These are phyloP conservation scores for Holacanthella duospinosa DNA, from an alignment of 2,888 invertebrate species.

Conservation along the genomic window DNA sequence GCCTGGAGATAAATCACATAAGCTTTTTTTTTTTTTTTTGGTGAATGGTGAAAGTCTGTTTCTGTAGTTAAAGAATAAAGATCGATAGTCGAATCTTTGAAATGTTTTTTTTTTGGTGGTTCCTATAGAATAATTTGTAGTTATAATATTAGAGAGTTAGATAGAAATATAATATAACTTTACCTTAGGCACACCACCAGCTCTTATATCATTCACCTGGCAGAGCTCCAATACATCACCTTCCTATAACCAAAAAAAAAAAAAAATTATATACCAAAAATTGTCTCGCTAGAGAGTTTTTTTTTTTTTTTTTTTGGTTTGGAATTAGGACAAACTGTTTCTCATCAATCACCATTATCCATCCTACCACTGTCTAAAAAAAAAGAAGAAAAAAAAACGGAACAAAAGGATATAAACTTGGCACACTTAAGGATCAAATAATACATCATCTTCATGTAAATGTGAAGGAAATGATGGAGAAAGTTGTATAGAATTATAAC, in stretches of 20 bases:
- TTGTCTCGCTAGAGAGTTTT: neutral
- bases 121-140: too few species aligned
- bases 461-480: too few species aligned
- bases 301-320: neutral
- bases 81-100: too few species aligned
- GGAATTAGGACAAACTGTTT: neutral
- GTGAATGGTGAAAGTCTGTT: too few species aligned
- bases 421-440: neutral
- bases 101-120: too few species aligned
- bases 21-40: too few species aligned
- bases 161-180: too few species aligned
- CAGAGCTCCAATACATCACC: constrained; percentile 96
- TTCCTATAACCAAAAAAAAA: constrained; percentile 56
- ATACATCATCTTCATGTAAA: neutral
- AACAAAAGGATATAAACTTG: neutral
- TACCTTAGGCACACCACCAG: constrained; percentile 86
- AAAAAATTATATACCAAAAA: neutral
- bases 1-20: too few species aligned
- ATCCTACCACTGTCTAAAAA: neutral
- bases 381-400: neutral
- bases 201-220: constrained; percentile 93
- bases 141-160: too few species aligned
- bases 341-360: constrained; percentile 5
- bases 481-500: too few species aligned
- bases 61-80: too few species aligned